phyloP scores from a whole-genome alignment of 2,888 invertebrate genomes.

The Macropis europaea region DNA sequence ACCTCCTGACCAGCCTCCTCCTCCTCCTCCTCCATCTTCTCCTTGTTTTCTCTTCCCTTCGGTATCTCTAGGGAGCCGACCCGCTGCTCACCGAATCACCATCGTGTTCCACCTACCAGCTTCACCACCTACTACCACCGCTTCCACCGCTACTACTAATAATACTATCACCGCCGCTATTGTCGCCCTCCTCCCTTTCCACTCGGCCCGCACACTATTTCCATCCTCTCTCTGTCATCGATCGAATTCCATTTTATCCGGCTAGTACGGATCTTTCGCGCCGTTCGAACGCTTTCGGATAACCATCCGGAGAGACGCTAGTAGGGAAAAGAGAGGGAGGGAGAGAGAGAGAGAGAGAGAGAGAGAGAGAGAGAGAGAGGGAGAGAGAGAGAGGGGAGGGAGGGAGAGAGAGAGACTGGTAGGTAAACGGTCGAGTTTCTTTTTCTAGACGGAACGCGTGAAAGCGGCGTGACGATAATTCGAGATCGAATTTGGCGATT shows the following conservation, averaged over 20 bases:
- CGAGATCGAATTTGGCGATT: conserved; percentile 50
- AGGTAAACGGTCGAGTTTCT: not conserved
- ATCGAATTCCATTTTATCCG: conserved; percentile 3
- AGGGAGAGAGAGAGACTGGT: not conserved
- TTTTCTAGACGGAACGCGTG: not conserved
- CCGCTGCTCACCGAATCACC: conserved; percentile 68
- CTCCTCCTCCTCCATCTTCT: conserved; percentile 43
- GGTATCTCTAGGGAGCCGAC: conserved; percentile 37
- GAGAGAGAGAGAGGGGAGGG: too few species aligned
- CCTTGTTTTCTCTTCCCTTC: conserved; percentile 38
- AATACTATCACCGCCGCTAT: conserved; percentile 34
- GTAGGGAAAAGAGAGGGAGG: too few species aligned
- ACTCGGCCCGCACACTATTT: not conserved
- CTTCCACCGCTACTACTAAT: conserved; percentile 33
- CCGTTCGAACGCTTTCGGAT: too few species aligned
- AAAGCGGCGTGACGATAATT: conserved; percentile 20
- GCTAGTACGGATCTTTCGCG: not conserved
- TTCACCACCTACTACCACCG: conserved; percentile 56
- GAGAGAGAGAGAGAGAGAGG: too few species aligned
- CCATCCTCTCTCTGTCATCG: not conserved
- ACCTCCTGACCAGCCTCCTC: conserved; percentile 64
- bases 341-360: too few species aligned
- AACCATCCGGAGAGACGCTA: too few species aligned
- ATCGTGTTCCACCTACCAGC: conserved; percentile 55
- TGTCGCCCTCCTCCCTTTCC: conserved; percentile 8